phyloP scores from a whole-genome alignment of 2,888 invertebrate genomes.

The Coremacera marginata region DNA sequence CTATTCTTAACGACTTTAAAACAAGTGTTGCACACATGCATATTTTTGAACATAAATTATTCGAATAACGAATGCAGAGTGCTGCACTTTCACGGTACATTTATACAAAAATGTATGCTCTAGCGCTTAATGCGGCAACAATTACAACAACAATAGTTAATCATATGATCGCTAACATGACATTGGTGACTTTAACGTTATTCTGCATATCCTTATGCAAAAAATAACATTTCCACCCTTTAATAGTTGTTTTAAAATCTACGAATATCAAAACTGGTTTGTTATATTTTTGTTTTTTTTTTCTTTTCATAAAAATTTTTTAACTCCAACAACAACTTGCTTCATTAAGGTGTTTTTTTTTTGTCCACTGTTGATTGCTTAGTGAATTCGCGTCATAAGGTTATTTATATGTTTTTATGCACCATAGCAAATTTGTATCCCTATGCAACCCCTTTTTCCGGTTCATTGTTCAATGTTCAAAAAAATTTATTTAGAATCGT shows the following conservation, averaged over 20 bases:
- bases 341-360: slow-evolving; percentile 45
- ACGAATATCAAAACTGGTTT: too few species aligned
- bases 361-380: not conserved
- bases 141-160: slow-evolving; percentile 23
- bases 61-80: not conserved
- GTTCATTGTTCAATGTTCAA: slow-evolving; percentile 5
- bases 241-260: too few species aligned
- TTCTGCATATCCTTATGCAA: not conserved
- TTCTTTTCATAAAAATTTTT: not conserved
- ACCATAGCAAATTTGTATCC: not conserved
- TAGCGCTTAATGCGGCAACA: not conserved
- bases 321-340: slow-evolving; percentile 51
- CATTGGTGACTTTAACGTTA: slow-evolving; percentile 24
- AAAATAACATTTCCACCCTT: slow-evolving; percentile 18
- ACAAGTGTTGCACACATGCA: slow-evolving; percentile 19
- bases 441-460: slow-evolving; percentile 25
- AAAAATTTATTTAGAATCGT: slow-evolving; percentile 32
- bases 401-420: not conserved
- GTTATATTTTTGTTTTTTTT: slow-evolving; percentile 1
- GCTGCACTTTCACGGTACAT: not conserved
- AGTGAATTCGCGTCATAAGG: not conserved
- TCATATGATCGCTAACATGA: slow-evolving; percentile 28
- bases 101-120: not conserved
- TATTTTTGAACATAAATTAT: not conserved
- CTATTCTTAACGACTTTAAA: not conserved